Evolutionary conservation across 2,113 vertebrate genomes (phyloP).

Genomic region (Myodes glareolus): DNA sequence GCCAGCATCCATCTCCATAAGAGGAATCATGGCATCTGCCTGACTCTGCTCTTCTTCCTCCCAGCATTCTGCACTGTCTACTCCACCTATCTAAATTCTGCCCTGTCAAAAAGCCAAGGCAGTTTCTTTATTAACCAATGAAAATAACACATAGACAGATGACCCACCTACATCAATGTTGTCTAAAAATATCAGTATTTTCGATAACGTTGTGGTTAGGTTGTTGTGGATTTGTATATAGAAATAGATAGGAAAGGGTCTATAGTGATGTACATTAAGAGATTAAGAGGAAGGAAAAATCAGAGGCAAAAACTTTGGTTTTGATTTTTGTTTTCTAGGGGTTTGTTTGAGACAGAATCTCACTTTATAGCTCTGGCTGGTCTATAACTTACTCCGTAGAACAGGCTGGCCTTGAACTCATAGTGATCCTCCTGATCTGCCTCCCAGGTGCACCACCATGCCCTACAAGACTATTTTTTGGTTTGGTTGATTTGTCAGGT

Average conservation of each 20-base stretch:
- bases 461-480: not conserved
- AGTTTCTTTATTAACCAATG: too few species aligned
- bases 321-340: not conserved
- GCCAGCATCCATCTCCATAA: too few species aligned
- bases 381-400: not conserved
- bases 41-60: too few species aligned
- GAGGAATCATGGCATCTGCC: too few species aligned
- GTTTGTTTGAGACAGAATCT: not conserved
- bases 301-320: not conserved
- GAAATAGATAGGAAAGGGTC: not conserved
- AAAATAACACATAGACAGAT: too few species aligned
- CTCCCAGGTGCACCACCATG: not conserved
- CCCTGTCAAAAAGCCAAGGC: too few species aligned
- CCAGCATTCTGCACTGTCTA: too few species aligned
- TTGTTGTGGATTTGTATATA: not conserved
- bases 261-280: not conserved
- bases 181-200: not conserved
- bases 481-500: not conserved
- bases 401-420: not conserved
- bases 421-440: not conserved
- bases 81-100: too few species aligned
- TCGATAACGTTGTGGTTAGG: not conserved
- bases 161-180: too few species aligned
- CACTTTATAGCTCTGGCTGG: not conserved
- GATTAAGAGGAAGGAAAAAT: not conserved